phyloP scores from a whole-genome alignment of 2,888 invertebrate genomes.

The Drosophila quasianomalipes region DNA sequence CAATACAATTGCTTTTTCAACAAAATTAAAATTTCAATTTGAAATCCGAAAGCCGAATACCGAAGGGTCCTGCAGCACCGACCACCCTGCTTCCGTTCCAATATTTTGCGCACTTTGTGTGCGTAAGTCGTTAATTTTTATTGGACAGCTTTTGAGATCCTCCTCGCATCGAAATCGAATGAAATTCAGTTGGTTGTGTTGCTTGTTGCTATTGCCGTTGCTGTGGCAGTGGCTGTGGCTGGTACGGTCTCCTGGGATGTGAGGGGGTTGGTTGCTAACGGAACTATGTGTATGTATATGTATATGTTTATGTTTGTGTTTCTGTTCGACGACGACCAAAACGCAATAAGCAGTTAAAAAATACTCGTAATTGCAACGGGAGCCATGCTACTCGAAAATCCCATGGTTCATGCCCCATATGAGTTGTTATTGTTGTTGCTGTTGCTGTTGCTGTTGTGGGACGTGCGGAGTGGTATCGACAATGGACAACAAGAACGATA shows the following conservation, averaged over 20 bases:
- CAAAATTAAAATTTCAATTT: conserved; percentile 71
- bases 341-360: conserved; percentile 82
- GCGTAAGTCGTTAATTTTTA: conserved; percentile 84
- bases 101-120: conserved; percentile 71
- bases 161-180: conserved; percentile 79
- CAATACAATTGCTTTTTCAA: conserved; percentile 46
- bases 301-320: conserved; percentile 16
- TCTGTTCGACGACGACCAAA: conserved; percentile 54
- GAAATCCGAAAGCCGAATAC: conserved; percentile 22
- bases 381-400: conserved; percentile 58
- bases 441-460: conserved; percentile 45
- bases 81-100: conserved; percentile 16
- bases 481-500: conserved; percentile 57
- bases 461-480: conserved; percentile 67
- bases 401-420: conserved; percentile 71
- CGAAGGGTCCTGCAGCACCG: conserved; percentile 32
- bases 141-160: conserved; percentile 81
- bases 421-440: conserved; percentile 65
- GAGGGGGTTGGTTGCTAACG: conserved; percentile 19
- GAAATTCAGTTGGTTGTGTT: conserved; percentile 76
- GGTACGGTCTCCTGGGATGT: conserved; percentile 44
- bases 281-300: background rate
- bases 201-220: conserved; percentile 76
- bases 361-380: conserved; percentile 79
- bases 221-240: conserved; percentile 68